phyloP scores from a whole-genome alignment of 2,113 vertebrate genomes.

The Synchiropus splendidus region DNA sequence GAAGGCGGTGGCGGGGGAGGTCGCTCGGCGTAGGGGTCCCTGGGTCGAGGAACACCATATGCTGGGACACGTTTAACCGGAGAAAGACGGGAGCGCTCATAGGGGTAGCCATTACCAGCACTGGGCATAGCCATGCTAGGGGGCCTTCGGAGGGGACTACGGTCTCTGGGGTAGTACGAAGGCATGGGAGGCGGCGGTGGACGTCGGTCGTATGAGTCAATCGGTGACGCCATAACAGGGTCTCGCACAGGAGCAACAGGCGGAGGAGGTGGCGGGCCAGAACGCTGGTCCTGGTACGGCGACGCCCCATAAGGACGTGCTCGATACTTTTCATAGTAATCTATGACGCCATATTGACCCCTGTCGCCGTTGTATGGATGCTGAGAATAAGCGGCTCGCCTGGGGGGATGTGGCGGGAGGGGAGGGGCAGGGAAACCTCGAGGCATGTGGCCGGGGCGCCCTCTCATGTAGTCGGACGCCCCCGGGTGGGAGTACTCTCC shows the following conservation, averaged over 20 bases:
- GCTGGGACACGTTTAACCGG: constrained; percentile 77
- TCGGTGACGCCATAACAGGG: constrained; percentile 67
- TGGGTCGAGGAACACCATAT: constrained; percentile 79
- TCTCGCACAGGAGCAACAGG: constrained; percentile 69
- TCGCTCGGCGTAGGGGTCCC: constrained; percentile 80
- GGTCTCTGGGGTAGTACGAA: constrained; percentile 83
- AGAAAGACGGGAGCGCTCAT: constrained; percentile 81
- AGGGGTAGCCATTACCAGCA: constrained; percentile 80
- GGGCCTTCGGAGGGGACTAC: constrained; percentile 81
- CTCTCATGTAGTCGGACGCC: constrained; percentile 51
- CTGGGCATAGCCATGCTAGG: constrained; percentile 64
- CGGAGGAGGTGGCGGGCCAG: constrained; percentile 66
- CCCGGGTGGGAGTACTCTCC: constrained; percentile 76
- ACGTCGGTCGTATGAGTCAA: constrained; percentile 85
- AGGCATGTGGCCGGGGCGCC: constrained; percentile 47
- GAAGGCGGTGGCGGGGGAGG: constrained; percentile 68
- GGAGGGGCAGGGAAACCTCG: constrained; percentile 72
- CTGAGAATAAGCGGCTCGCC: constrained; percentile 64
- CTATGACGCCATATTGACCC: constrained; percentile 78
- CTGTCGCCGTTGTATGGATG: constrained; percentile 76
- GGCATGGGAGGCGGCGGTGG: constrained; percentile 78
- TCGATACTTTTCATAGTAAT: constrained; percentile 95
- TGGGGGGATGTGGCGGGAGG: constrained; percentile 70
- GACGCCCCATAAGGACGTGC: constrained; percentile 77
- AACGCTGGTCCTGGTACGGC: constrained; percentile 64